phyloP scores from a whole-genome alignment of 1,140 invertebrate genomes.

The Anoplophora glabripennis region DNA sequence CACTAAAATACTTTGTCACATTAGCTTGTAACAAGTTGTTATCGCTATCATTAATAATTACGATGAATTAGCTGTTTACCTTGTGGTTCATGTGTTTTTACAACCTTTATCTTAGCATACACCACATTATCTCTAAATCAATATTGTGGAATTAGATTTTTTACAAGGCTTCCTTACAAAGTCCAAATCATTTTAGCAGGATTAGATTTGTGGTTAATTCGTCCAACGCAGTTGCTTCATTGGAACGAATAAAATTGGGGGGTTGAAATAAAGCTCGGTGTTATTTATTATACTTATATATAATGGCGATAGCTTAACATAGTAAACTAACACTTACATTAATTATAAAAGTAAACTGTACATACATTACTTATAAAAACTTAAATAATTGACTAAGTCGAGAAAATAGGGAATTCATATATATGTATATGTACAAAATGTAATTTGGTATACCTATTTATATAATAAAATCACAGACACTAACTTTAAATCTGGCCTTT shows the following conservation, averaged over 20 bases:
- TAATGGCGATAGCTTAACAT: conserved; percentile 40
- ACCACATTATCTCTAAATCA: too few relatives aligned
- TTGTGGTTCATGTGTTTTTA: too few relatives aligned
- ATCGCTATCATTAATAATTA: too few relatives aligned
- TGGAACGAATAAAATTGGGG: not conserved
- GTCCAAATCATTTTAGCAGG: not conserved
- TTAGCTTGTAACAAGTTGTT: too few relatives aligned
- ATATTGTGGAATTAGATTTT: too few relatives aligned
- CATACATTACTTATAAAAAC: conserved; percentile 36
- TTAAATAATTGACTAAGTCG: conserved; percentile 39
- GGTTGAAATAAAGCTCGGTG: not conserved
- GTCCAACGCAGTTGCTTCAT: not conserved
- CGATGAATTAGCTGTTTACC: too few relatives aligned
- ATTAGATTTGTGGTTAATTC: not conserved
- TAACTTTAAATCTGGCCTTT: conserved; percentile 43
- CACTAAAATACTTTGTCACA: too few relatives aligned
- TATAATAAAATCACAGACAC: conserved; percentile 48
- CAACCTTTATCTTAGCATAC: too few relatives aligned
- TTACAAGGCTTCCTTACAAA: too few relatives aligned
- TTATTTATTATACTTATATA: conserved; percentile 15
- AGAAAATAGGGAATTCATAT: conserved; percentile 39
- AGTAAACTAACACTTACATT: conserved; percentile 41
- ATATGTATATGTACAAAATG: conserved; percentile 32
- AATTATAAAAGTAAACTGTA: conserved; percentile 45
- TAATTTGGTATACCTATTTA: conserved; percentile 42